Percentiles rank a stretch among this genome's conserved stretches.
These are phyloP conservation scores for human (Homo sapiens) DNA, from an alignment of 2,113 vertebrate species.

Conservation along the genomic window DNA sequence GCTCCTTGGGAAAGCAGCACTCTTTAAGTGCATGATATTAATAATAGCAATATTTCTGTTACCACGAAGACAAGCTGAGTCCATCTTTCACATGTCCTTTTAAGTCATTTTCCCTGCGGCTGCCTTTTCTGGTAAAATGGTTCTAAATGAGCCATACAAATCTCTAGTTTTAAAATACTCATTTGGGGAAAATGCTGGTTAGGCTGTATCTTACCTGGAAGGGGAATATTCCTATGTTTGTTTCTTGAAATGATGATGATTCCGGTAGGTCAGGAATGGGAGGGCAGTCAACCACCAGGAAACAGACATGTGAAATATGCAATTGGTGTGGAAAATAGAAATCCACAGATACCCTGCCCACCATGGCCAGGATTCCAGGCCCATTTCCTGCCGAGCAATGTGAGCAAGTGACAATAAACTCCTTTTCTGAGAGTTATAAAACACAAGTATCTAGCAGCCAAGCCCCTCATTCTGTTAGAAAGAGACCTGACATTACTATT, in stretches of 20 bases:
- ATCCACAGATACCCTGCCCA: background rate
- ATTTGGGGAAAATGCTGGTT: slow-evolving; percentile 56
- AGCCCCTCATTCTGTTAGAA: background rate
- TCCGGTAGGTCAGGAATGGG: background rate
- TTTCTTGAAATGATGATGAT: background rate
- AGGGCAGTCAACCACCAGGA: background rate
- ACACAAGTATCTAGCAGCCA: background rate
- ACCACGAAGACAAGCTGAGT: slow-evolving; percentile 66
- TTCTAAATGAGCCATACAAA: slow-evolving; percentile 71
- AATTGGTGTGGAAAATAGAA: background rate
- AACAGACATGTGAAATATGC: background rate
- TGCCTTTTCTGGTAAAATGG: slow-evolving; percentile 70
- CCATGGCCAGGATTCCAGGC: background rate
- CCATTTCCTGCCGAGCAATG: background rate
- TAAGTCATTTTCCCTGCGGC: slow-evolving; percentile 73
- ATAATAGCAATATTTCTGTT: slow-evolving; percentile 80
- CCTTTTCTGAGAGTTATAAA: background rate
- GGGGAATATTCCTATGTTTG: background rate
- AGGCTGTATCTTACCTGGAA: background rate
- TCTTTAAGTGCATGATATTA: slow-evolving; percentile 75
- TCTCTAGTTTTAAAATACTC: slow-evolving; percentile 72
- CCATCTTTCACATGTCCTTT: slow-evolving; percentile 71
- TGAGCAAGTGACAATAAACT: background rate
- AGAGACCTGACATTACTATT: background rate
- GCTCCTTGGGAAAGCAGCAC: slow-evolving; percentile 63